These are phyloP conservation scores for Athene noctua DNA, from an alignment of 2,113 vertebrate species.

Conservation along the genomic window DNA sequence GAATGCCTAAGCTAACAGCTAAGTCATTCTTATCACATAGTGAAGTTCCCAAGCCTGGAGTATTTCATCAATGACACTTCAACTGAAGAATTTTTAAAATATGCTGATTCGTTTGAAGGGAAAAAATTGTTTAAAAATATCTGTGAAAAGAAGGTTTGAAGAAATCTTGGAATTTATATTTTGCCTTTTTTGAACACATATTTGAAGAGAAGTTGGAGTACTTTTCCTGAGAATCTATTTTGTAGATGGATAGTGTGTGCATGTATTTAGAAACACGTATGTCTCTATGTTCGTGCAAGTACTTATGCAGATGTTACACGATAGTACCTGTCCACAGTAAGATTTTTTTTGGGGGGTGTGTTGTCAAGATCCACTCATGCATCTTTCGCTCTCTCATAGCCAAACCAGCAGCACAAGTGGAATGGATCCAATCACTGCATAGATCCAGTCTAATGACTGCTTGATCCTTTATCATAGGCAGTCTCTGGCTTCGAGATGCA, in stretches of 20 bases:
- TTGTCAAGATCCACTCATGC: not conserved
- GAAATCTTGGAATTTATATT: not conserved
- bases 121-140: not conserved
- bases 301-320: not conserved
- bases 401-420: not conserved
- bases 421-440: not conserved
- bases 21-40: constrained; percentile 24
- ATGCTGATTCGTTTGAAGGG: not conserved
- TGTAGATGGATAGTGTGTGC: not conserved
- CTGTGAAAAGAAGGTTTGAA: not conserved
- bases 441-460: not conserved
- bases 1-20: constrained; percentile 13
- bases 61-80: not conserved
- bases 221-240: not conserved
- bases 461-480: not conserved
- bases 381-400: not conserved
- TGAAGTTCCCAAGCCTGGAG: not conserved
- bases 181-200: not conserved
- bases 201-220: not conserved
- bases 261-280: not conserved
- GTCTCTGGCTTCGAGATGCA: not conserved
- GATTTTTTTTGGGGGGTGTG: not conserved
- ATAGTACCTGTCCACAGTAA: accelerated
- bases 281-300: not conserved
- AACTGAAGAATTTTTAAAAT: constrained; percentile 17